Evolutionary conservation across 2,888 invertebrate genomes (phyloP), one percentile per base, ranked within the genome.

Genomic region (Thelaira solivaga): DNA sequence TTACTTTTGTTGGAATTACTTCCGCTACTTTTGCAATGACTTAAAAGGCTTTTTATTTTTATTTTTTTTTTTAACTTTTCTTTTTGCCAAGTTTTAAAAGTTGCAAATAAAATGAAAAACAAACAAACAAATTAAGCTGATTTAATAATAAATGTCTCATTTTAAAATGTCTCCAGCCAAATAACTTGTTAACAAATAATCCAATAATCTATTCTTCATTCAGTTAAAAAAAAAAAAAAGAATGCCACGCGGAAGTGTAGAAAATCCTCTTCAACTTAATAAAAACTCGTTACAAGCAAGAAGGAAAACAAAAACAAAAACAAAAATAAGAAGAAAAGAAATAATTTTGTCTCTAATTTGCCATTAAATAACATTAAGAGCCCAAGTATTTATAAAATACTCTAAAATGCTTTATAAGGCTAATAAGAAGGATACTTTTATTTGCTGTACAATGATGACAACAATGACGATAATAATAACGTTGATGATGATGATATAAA

Each of bases 291-390:
- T 11, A 51, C 34, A 36, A 68, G 53, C 16, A 34, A 26, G 11
- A 1, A 39, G 62, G 61, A 51, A 13, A 57, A 16, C 41, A n/a
- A n/a, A n/a, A n/a, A n/a, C n/a, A n/a, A n/a, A n/a, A n/a, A n/a
- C n/a, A n/a, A n/a, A n/a, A n/a, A n/a, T n/a, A n/a, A 6, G 26
- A 26, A 5, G 4, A 5, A 45, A 43, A 29, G 69, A 72, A 73
- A 74, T 64, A 64, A 64, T 51, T 74, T 73, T 69, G 61, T 39
- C 36, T 59, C 74, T 78, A 74, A 74, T 78, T 78, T 78, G 64
- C 69, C 69, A 71, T 74, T 78, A 78, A 68, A 73, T 61, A 41
- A 55, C 47, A 77, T 77, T 77, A 78, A 49, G 57, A 43, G 45
- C 26, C 39, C 20, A 47, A 36, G 51, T 49, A 77, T 69, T 69